Base-by-base conservation (phyloP, 2,888 invertebrate species). In the Galeruca laticollis region DNA sequence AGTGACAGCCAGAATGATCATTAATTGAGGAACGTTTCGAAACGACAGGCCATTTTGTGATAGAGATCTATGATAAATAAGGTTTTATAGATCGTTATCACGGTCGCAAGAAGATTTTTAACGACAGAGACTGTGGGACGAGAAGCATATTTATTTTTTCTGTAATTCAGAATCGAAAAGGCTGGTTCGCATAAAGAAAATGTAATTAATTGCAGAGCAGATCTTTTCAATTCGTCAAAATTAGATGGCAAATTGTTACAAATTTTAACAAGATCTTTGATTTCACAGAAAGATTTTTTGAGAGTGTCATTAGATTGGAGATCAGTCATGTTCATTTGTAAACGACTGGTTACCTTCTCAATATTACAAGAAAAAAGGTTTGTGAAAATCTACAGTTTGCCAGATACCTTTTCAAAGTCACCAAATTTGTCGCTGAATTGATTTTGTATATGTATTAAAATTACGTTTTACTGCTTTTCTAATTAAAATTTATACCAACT, bases 41-140 rank as follows among this genome's bases (percentile, higher is more conserved):
- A 51, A 56, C 61, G 69, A 64, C 64, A 60, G 63, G 40, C 61
- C 68, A 60, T 64, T 71, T 60, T 60, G 60, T 49, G 71, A 71
- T 71, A 62, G 51, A 49, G 60, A 59, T 68, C 52, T 31, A 31
- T 37, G 70, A 68, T 68, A 69, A 35, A 54, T 54, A 54, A 26
- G 26, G 43, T 2, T 15, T 43, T 43, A 10, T 43, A 3, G 26
- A 26, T 26, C 6, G 26, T 26, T 5, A 5, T 26, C 26, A 6
- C 6, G 26, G 26, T 5, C 6, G 6, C 6, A 26, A 26, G 26
- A 5, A 5, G 26, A 26, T 5, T 6, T 26, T 26, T 26, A 26
- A 26, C 26, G 26, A 26, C 26, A 26, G n/a, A n/a, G n/a, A n/a
- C 40, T 40, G 40, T 40, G 10, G 8, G 40, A n/a, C 40, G 1